Conservation (phyloP, 2,113 vertebrate genomes). For the Pleuronectes platessa region DNA sequence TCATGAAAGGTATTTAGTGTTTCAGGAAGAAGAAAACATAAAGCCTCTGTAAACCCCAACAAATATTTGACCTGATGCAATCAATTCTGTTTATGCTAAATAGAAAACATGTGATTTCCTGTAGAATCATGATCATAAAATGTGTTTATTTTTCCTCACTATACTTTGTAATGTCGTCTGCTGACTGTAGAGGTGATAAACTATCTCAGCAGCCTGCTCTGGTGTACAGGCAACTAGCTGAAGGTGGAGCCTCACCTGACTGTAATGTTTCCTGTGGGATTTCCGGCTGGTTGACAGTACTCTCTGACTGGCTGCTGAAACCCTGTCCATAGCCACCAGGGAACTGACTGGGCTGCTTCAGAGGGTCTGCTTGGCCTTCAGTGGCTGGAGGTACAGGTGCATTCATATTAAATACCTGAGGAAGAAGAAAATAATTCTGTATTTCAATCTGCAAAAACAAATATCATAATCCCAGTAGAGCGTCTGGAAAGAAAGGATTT, state of each 20-base stretch:
- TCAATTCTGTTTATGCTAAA: not conserved
- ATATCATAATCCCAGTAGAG: not conserved
- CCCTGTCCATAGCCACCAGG: conserved; percentile 90
- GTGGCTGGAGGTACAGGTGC: conserved; percentile 93
- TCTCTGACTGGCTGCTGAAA: conserved; percentile 88
- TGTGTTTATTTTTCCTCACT: not conserved
- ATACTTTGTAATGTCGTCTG: not conserved
- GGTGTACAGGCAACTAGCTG: not conserved
- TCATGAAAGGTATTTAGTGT: not conserved
- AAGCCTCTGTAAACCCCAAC: not conserved
- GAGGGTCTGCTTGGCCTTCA: conserved; percentile 86
- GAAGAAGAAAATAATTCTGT: not conserved
- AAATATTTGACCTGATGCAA: not conserved
- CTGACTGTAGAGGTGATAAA: not conserved
- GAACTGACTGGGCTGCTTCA: conserved; percentile 93
- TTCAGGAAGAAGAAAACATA: not conserved
- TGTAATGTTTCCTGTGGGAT: conserved; percentile 94
- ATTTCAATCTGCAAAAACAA: not conserved
- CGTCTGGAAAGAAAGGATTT: not conserved
- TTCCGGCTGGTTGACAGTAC: conserved; percentile 91
- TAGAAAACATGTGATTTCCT: not conserved
- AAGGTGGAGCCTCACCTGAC: conserved; percentile 84
- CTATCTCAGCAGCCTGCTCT: not conserved
- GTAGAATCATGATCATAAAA: not conserved
- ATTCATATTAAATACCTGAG: conserved; percentile 97